Evolutionary conservation across 2,797 vertebrate genomes (phyloP).

Genomic region (Cottoperca gobio): DNA sequence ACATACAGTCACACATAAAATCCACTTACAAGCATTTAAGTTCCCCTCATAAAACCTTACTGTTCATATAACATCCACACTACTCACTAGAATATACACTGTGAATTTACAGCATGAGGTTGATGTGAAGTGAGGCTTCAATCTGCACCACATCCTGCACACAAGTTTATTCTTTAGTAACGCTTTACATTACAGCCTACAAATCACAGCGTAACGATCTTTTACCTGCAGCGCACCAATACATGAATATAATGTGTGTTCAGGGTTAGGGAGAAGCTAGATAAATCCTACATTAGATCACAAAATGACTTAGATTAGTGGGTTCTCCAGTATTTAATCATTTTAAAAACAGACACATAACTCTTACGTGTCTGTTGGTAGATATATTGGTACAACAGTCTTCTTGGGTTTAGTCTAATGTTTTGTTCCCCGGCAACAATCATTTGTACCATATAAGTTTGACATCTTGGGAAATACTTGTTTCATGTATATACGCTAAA

Average conservation of each 20-base stretch:
- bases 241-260: background rate
- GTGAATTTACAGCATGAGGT: constrained; percentile 54
- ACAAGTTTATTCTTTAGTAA: background rate
- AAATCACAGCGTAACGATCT: constrained; percentile 7
- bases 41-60: background rate
- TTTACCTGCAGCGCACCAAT: background rate
- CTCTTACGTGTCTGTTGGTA: too few relatives aligned
- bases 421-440: background rate
- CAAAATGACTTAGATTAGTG: too few relatives aligned
- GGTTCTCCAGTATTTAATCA: too few relatives aligned
- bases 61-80: constrained; percentile 14
- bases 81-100: constrained; percentile 33
- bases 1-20: background rate
- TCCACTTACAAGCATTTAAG: background rate
- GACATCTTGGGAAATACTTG: too few relatives aligned
- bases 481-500: too few relatives aligned
- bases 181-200: constrained; percentile 3
- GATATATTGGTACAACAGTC: too few relatives aligned
- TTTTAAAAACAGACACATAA: too few relatives aligned
- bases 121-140: constrained; percentile 22
- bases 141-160: background rate
- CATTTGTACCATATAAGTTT: background rate
- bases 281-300: background rate
- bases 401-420: too few relatives aligned
- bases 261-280: too few relatives aligned